Base-by-base conservation (phyloP, 2,113 vertebrate species). In the Psephotus haematonotus region DNA sequence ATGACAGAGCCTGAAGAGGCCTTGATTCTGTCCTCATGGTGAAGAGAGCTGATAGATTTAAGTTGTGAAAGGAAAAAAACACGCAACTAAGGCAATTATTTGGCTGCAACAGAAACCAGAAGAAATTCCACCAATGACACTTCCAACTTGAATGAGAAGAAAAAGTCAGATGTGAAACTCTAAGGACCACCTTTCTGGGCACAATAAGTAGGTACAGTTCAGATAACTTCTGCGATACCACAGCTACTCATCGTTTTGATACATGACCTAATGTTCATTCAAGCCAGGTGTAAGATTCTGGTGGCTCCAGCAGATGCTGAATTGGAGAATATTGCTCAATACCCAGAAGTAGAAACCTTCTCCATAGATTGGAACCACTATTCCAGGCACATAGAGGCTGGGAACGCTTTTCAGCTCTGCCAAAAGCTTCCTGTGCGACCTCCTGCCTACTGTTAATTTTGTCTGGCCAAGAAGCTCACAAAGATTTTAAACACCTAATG, bases 401-500 rank as follows among this genome's bases (percentile, higher is more conserved):
- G 74, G 92, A 75, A 35, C 35, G 60, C 35, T 83, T 95, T 82
- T 72, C 65, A 71, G 43, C 65, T 94, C 74, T 82, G 84, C 33
- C 77, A 89, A 85, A 89, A 69, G 10, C 47, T 93, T 85, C 74
- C 70, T 72, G 31, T 3, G 24, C 87, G 93, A 96, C 84, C 29
- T 72, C 65, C 62, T 76, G 86, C 74, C 93, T 95, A 85, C 47
- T 37, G 19, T 84, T 91, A 75, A 92, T 86, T 91, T 91, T 82
- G 43, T 39, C 77, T 92, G 72, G 82, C 89, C 65, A 89, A 87
- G 69, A 91, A 77, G 39, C 43, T 88, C 46, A 88, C 60, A 89
- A 27, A 69, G 71, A 64, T 86, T 95, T 93, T 93, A 95, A 93
- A 92, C 64, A 86, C 69, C 65, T 89, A 93, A 91, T 84, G 77